Base-by-base conservation (phyloP, 2,888 invertebrate genomes). In the Odontomyia ornata region DNA sequence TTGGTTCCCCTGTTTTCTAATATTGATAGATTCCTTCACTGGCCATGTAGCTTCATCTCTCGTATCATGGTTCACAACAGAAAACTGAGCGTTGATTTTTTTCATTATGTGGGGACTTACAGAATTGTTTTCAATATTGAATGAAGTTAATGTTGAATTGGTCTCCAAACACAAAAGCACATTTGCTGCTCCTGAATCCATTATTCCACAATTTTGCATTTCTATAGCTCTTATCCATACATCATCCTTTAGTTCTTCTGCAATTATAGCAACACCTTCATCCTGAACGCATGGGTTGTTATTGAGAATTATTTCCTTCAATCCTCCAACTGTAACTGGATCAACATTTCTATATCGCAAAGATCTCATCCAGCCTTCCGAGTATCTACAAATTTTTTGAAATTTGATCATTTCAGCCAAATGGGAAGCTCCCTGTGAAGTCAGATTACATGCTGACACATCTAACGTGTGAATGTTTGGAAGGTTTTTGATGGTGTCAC, bases 311-410 rank as follows among this genome's bases (percentile, higher is more conserved):
- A 95, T 88, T 56, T 92, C 88, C 67, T 93, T 90, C 23, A 95
- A 85, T 0, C 95, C 95, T 0, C 91, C 89, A 90, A 94, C 93
- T 0, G 89, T 86, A 78, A 91, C 91, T n/a, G 92, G 85, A 81
- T 93, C 90, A 0, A 94, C 93, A 65, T 91, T 88, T 18, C 92
- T 89, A 83, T 94, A 94, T n/a, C 95, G 89, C 75, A 95, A 84
- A 7, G 94, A 93, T 81, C 92, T 91, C 79, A 93, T 91, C 95
- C 95, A 95, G 79, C 93, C 92, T 83, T 95, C 93, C 80, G 93
- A 92, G 83, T 92, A 94, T 75, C 94, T 89, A 77, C 91, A 88
- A 76, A 92, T 89, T 72, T 36, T 36, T 5, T 5, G 36, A 5
- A 90, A 90, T 88, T 91, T 92, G 47, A 93, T 88, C 82, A 93